Evolutionary conservation across 2,888 invertebrate genomes (phyloP), one percentile per base, ranked within the genome.

Genomic region (Lithodes maja): DNA sequence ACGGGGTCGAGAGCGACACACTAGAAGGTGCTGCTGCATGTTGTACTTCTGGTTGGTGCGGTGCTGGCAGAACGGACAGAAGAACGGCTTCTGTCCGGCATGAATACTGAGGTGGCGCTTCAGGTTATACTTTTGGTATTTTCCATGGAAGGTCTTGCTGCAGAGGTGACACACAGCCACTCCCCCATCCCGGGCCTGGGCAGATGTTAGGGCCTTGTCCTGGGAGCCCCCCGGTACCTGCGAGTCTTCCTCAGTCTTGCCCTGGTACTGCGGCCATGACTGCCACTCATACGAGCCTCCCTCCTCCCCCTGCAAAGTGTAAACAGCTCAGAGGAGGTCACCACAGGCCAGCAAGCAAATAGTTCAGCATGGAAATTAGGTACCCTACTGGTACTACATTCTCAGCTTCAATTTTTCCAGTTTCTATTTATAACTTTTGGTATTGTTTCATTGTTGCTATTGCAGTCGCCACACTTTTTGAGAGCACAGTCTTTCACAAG

Each of bases 11-110:
- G 69, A 52, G 55, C 88, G 83, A 69, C 88, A 88, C 50, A 88
- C 88, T 9, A 88, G 79, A 61, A 88, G 84, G 74, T 91, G 91
- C 54, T 90, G 83, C 77, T 90, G 90, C 90, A 91, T 90, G 55
- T 87, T 88, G 75, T 87, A 90, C 82, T 91, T 91, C 83, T 91
- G 91, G 82, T 91, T 91, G 84, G 87, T 90, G 15, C 90, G 85
- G n/a, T 90, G 85, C 2, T 71, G 79, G 80, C 91, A 91, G 77
- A 78, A 85, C 7, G 88, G 87, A 74, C 91, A 91, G 9, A 85
- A 69, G 61, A 91, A 91, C 7, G 91, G 90, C 79, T 90, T 90
- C 78, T 85, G 61, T 2, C 90, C 90, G 12, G 83, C 85, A 78
- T 91, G 91, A 61, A 90, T 91, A 53, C 86, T 86, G 49, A 90